These are phyloP conservation scores for Folsomia manolachei DNA, from an alignment of 2,888 invertebrate species.

Conservation along the genomic window DNA sequence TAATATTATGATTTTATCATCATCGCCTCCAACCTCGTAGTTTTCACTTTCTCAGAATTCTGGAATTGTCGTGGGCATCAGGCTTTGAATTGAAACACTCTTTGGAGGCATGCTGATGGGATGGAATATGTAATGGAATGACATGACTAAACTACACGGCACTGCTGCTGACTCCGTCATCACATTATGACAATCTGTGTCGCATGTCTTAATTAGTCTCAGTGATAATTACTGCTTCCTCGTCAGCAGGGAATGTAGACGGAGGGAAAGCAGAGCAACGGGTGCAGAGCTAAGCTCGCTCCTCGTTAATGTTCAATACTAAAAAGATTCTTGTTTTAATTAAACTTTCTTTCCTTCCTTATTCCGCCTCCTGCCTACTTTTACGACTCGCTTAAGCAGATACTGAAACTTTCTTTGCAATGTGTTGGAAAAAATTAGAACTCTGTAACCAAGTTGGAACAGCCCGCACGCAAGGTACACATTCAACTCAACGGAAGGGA, in stretches of 20 bases:
- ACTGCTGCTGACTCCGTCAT: constrained; percentile 39
- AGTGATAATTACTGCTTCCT: constrained; percentile 45
- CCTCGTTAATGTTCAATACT: not conserved
- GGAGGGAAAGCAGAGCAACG: not conserved
- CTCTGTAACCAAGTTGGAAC: no score
- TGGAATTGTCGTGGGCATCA: constrained; percentile 16
- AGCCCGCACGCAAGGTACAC: not conserved
- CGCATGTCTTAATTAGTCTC: constrained; percentile 50
- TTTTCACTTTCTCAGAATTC: constrained; percentile 4
- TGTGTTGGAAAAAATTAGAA: constrained; percentile 12
- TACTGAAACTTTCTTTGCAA: constrained; percentile 12
- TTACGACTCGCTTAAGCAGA: constrained; percentile 1
- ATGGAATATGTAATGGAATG: not conserved
- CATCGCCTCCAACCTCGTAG: constrained; percentile 5
- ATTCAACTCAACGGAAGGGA: not conserved
- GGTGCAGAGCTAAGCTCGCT: not conserved
- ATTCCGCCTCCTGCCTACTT: not conserved
- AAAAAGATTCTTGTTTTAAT: constrained; percentile 13
- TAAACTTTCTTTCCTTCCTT: not conserved
- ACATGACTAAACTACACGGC: not conserved
- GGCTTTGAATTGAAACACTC: not conserved
- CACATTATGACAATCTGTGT: constrained; percentile 51
- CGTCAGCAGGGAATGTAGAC: not conserved
- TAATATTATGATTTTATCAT: constrained; percentile 21
- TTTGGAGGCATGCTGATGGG: not conserved